Evolutionary conservation across 92 coral and sea anemone species (phyloP).

Genomic region (Epizoanthus ramosus): DNA sequence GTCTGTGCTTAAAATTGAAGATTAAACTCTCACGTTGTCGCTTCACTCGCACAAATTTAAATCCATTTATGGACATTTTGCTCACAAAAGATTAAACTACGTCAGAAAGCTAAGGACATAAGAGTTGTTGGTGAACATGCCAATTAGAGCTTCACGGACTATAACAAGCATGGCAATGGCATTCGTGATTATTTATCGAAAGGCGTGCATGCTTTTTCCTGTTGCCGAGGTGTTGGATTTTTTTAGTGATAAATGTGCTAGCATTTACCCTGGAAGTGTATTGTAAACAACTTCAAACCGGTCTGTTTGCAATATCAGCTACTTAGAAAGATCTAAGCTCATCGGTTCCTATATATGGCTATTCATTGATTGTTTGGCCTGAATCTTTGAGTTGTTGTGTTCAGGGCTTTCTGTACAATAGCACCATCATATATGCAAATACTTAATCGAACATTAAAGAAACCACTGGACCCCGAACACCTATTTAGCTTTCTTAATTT

Average conservation of each 20-base stretch:
- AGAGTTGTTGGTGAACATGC: constrained; percentile 8
- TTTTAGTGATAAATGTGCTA: not conserved
- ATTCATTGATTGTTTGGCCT: not conserved
- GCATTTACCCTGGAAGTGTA: not conserved
- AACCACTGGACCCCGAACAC: not conserved
- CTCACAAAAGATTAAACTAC: not conserved
- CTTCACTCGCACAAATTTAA: not conserved
- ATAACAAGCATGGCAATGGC: not conserved
- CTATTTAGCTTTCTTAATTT: constrained; percentile 6
- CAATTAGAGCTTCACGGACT: not conserved
- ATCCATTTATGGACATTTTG: not conserved
- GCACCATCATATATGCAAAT: constrained; percentile 11
- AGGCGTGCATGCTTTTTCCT: not conserved
- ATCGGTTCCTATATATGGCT: not conserved
- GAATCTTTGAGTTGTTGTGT: not conserved
- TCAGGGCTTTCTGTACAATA: not conserved
- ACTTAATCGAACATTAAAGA: not conserved
- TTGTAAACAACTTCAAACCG: not conserved
- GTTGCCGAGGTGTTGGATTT: not conserved
- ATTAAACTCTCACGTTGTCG: too few species aligned
- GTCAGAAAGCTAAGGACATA: not conserved
- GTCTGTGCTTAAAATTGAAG: too few species aligned
- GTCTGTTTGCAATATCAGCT: constrained; percentile 9
- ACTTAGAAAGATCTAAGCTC: not conserved
- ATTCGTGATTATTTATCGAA: not conserved